Evolutionary conservation across 2,797 vertebrate genomes (phyloP), one percentile per base, ranked within the genome.

Genomic region (Tokudaia tokunoshimensis): DNA sequence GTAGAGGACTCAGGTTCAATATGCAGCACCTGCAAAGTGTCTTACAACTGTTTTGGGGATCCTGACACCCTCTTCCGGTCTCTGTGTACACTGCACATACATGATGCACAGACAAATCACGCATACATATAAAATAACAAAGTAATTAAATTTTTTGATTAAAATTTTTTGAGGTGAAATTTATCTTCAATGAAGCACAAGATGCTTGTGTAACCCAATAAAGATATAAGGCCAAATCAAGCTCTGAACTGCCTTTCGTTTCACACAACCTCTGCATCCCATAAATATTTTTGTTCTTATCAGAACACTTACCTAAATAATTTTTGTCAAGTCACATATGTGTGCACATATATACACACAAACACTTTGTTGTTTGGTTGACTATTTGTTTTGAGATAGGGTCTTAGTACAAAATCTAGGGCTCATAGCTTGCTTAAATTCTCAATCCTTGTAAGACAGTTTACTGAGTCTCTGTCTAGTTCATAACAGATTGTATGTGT

Each of bases 181-280:
- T 91, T 97, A 70, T 63, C 67, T 94, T 95, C 9, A 89, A 15
- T 82, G 76, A 94, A 93, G 81, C 34, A 86, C 12, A 65, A 85
- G 50, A 89, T 22, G 47, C 57, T 81, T 12, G 19, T 85, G 0
- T 67, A 96, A 91, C 24, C 20, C 72, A 94, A 72, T n/a, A 81
- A 57, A 90, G 24, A 52, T 29, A 86, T 34, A 85, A 90, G 75
- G 52, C 34, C 57, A 52, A 76, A 57, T 85, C 19, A 87, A 82
- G 37, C 22, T 92, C 50, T 41, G 94, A 85, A 50, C 20, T 86
- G 37, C 47, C 37, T 31, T 6, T 31, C 14, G 2, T 44, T 37
- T 31, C 6, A 70, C 17, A 79, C 20, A 31, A 34, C 86, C 15
- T 3, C 4, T 41, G 12, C 15, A 74, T 52, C 15, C 41, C 63